Evolutionary conservation across 1,140 invertebrate species (phyloP), one percentile per base, ranked within the genome.

Genomic region (Drosophila ficusphila): DNA sequence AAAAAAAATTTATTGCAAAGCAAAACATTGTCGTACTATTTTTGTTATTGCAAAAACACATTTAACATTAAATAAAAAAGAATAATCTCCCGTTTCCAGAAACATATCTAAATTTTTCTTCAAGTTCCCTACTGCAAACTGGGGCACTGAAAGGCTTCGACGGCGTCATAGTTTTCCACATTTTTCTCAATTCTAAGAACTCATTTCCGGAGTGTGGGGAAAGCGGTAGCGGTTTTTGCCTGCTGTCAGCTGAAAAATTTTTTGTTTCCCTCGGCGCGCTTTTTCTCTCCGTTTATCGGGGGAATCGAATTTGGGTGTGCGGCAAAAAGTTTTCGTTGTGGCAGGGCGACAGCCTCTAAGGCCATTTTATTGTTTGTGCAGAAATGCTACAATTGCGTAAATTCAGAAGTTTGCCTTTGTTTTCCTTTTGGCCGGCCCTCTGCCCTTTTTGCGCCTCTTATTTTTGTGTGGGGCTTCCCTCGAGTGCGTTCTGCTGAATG

Each of bases 401-500:
- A 85, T 64, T 79, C 70, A 57, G 65, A 83, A 83, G 76, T 85
- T 83, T 75, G 46, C 44, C 18, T 74, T 81, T 64, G 72, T 68
- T 79, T 79, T 64, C 48, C 23, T 39, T 62, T 33, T 38, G 47
- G 47, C 34, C 9, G 19, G 25, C 69, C 19, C 21, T 11, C 12
- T 11, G 23, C 12, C 25, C 11, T 11, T 7, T 23, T 41, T 31
- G 1, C 14, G 21, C 19, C 33, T 8, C 16, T 16, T 41, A 16
- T 47, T 48, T 62, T 41, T 27, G 7, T 42, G 38, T 19, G 1
- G 34, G 41, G 78, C 67, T 67, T 83, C 79, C 79, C 79, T 41
- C 48, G 79, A 85, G 79, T 85, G 76, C 76, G 64, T 56, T 85
- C 79, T 75, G 71, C 51, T 85, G 79, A 79, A 83, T 85, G 79